phyloP scores from a whole-genome alignment of 2,797 vertebrate species.

The Selene dorsalis region DNA sequence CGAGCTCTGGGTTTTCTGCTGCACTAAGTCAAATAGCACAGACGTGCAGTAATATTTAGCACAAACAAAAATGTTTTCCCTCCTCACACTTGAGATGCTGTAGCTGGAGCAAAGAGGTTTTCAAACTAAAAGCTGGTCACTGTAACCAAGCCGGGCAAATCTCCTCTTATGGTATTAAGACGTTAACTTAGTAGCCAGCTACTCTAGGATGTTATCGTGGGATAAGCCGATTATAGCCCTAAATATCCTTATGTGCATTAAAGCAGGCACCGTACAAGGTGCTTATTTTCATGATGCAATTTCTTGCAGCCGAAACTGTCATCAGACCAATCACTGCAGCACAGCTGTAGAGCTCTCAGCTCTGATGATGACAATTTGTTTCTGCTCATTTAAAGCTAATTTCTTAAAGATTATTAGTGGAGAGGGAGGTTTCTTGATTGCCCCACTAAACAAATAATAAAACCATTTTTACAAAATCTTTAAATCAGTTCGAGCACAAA shows the following conservation, averaged over 20 bases:
- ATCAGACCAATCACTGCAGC: constrained; percentile 31
- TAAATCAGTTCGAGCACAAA: constrained; percentile 1
- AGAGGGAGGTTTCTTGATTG: constrained; percentile 22
- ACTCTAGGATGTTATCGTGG: constrained; percentile 67
- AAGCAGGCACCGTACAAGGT: constrained; percentile 52
- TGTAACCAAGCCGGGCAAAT: constrained; percentile 73
- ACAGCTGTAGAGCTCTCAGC: constrained; percentile 37
- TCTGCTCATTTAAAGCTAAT: constrained; percentile 27
- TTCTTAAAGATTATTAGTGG: constrained; percentile 23
- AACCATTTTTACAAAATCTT: not conserved
- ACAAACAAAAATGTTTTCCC: constrained; percentile 48
- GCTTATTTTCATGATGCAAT: constrained; percentile 47
- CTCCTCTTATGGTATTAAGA: constrained; percentile 77
- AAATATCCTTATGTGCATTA: constrained; percentile 69
- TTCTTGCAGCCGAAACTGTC: constrained; percentile 37
- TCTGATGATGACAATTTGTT: constrained; percentile 25
- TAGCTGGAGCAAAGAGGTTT: constrained; percentile 61
- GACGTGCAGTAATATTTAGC: constrained; percentile 41
- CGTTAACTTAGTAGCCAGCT: constrained; percentile 67
- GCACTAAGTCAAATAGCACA: constrained; percentile 42
- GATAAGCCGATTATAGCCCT: constrained; percentile 72
- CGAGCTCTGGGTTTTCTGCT: constrained; percentile 20
- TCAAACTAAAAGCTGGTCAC: constrained; percentile 65
- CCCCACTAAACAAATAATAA: constrained; percentile 14
- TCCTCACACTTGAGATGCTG: constrained; percentile 39